These are phyloP conservation scores for Druon quercuslanigerum DNA, from an alignment of 1,140 invertebrate genomes.

Conservation along the genomic window DNA sequence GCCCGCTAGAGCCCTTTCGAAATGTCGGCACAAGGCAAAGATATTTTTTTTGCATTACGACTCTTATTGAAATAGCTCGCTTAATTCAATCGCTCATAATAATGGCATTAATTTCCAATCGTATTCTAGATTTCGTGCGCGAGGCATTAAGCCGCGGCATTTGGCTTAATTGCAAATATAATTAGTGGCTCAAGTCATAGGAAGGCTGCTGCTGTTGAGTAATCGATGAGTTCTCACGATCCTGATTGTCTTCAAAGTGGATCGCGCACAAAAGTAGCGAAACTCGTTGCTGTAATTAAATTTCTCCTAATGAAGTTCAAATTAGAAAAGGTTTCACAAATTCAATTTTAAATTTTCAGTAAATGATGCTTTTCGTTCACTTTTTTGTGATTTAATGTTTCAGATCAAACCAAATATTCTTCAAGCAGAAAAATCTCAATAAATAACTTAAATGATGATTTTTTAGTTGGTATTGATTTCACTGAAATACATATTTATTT, in stretches of 20 bases:
- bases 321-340: neutral
- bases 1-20: too few species aligned
- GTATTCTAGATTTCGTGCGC: conserved; percentile 6
- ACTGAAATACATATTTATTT: too few species aligned
- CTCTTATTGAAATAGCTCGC: too few species aligned
- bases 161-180: conserved; percentile 32
- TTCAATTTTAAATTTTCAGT: too few species aligned
- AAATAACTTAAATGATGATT: too few species aligned
- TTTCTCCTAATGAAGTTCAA: conserved; percentile 16
- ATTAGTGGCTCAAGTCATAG: conserved; percentile 43
- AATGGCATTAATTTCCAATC: conserved; percentile 26
- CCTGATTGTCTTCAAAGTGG: conserved; percentile 41
- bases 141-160: neutral
- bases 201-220: conserved; percentile 30
- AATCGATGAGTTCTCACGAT: conserved; percentile 36
- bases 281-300: conserved; percentile 22
- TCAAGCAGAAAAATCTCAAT: too few species aligned
- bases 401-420: too few species aligned
- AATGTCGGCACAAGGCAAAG: too few species aligned
- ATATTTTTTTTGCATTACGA: too few species aligned
- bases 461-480: too few species aligned
- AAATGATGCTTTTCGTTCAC: too few species aligned
- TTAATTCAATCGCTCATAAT: conserved; percentile 40
- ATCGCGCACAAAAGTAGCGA: conserved; percentile 33
- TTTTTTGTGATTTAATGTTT: too few species aligned